phyloP scores from a whole-genome alignment of 2,113 vertebrate species.

The Alaudala cheleensis region DNA sequence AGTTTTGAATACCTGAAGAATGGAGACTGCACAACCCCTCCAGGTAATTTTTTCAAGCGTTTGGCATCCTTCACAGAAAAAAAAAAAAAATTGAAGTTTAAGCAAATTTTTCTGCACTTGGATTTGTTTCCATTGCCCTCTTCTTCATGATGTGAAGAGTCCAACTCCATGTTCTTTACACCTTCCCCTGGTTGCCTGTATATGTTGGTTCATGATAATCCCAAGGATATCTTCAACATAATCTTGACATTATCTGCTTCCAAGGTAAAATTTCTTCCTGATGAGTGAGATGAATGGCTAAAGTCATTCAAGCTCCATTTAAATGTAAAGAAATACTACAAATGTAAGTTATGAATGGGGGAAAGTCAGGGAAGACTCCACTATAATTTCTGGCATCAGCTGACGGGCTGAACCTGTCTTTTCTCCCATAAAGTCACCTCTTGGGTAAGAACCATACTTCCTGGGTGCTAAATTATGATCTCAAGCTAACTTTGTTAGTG shows the following conservation, averaged over 20 bases:
- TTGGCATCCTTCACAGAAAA: rapidly evolving
- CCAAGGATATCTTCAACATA: neutral
- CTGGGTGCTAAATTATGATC: neutral
- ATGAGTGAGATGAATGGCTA: neutral
- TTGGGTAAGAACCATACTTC: neutral
- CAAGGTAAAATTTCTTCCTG: neutral
- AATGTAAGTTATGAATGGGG: neutral
- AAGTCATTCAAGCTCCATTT: neutral
- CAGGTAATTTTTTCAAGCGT: neutral
- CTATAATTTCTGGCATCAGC: neutral
- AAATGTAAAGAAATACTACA: neutral
- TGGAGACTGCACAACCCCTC: neutral
- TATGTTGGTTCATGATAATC: neutral
- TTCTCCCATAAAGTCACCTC: too few relatives aligned
- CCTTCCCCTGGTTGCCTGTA: neutral
- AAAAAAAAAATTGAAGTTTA: neutral
- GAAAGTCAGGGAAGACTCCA: neutral
- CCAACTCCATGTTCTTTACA: neutral
- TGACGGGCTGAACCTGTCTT: neutral
- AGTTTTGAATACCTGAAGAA: neutral
- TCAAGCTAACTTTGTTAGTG: rapidly evolving
- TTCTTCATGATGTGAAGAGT: neutral
- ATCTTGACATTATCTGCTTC: neutral
- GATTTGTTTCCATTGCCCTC: neutral
- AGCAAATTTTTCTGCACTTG: neutral